Evolutionary conservation across 2,113 vertebrate species (phyloP).

Genomic region (Perca schrenkii): DNA sequence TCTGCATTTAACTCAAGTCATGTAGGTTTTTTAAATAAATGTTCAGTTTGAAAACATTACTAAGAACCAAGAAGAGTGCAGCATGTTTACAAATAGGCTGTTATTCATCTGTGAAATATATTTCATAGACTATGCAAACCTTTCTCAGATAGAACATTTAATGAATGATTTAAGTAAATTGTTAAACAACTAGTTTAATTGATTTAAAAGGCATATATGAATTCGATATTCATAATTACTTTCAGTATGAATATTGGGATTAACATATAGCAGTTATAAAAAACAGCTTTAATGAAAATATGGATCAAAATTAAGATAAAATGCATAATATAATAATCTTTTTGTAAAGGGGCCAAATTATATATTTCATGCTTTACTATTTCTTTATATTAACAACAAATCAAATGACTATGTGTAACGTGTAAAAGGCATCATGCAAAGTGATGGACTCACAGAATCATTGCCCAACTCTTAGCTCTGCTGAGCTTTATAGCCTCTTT

Average conservation of each 20-base stretch:
- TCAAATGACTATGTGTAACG: background rate
- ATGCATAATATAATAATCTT: background rate
- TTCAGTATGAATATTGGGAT: background rate
- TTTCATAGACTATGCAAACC: background rate
- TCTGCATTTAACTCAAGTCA: background rate
- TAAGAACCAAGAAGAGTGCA: background rate
- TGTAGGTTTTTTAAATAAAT: background rate
- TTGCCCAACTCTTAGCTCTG: background rate
- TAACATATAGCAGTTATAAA: background rate
- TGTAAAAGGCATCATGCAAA: background rate
- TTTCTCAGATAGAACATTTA: background rate
- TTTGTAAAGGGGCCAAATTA: background rate
- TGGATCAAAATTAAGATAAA: background rate
- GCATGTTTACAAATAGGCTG: background rate
- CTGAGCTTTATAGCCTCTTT: background rate
- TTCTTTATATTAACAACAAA: background rate
- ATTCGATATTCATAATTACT: background rate
- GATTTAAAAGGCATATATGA: background rate
- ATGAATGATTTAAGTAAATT: background rate
- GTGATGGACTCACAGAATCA: background rate
- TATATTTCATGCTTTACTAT: background rate
- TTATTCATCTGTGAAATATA: background rate
- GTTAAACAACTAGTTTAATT: background rate
- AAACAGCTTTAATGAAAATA: background rate
- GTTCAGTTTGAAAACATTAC: background rate